Base-by-base conservation (phyloP, 2,888 invertebrate species). In the Drosophila robusta region DNA sequence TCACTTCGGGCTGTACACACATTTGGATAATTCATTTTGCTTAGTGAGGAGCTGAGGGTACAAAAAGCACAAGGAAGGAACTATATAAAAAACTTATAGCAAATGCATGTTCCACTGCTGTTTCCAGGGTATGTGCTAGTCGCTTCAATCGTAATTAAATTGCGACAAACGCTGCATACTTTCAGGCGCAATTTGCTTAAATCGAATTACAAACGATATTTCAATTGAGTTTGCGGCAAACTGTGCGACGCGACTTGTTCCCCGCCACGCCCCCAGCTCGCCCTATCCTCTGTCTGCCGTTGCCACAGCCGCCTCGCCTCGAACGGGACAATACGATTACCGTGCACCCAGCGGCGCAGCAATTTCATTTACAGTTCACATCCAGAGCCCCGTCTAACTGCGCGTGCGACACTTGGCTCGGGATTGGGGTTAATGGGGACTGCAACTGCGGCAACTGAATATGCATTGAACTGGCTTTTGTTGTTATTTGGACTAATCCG, bases 131-230 rank as follows among this genome's bases (percentile, higher is more conserved):
- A 34, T 9, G 3, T 52, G 22, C 54, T 12, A 6, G 47, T 70
- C 63, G 5, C 16, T 58, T 16, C 41, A 68, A 70, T 76, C 79
- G 79, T 76, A 85, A 81, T 81, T 82, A 79, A 85, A 79, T 68
- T 24, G 49, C 69, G 45, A 39, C 56, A 51, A 51, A 14, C 57
- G 54, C 42, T 70, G 81, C 86, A 77, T 83, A 86, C 80, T 75
- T 83, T 72, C 71, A 80, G 75, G 80, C 72, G 66, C 80, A 80
- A 75, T 75, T 70, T 72, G 54, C 64, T 80, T 58, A 65, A 83
- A 86, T 78, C 75, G 68, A 86, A 86, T 83, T 80, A 75, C 65
- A 50, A 71, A 34, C 71, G 64, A 45, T 62, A 67, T 79, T 82
- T 66, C 56, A 60, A 76, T 75, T 58, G 70, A 70, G 26, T 61